Base-by-base conservation (phyloP, 2,797 vertebrate genomes). In the Hydrocynus forskahlii region DNA sequence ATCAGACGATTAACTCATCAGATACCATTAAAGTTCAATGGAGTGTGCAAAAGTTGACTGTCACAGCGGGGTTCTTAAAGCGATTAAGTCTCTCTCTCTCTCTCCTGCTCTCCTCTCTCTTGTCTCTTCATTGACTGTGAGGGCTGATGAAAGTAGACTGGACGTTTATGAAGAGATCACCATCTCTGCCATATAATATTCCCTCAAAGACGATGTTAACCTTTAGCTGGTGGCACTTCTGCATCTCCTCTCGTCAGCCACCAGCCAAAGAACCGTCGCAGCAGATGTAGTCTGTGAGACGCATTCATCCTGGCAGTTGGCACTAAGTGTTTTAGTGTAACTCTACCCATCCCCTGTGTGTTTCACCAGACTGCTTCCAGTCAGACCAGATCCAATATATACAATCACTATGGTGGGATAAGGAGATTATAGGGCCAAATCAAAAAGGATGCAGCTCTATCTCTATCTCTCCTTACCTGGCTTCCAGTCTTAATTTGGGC, bases 271-370 rank as follows among this genome's bases (percentile, higher is more conserved):
- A 68, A 66, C 82, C 84, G 79, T 89, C 79, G 79, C 69, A 23
- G 21, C 69, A 66, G 21, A 45, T 73, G 75, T 82, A 76, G 55
- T 57, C 68, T 21, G 21, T 82, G 85, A 92, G 92, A 91, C 87
- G 88, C 93, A 93, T 95, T 92, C 92, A 91, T 94, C 91, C 94
- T 87, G 88, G 88, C 89, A 90, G 80, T 88, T 88, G 90, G 89
- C 87, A 88, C 92, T 92, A 95, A 92, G 90, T 90, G 88, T 93
- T 95, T 94, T 92, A 92, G 87, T 92, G 92, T 92, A 93, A 90
- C 73, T 86, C 86, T 91, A 94, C 94, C 92, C 92, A 92, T 95
- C 91, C 93, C 89, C 86, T 63, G 63, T 87, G 89, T 90, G 87
- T 88, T 89, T 90, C 91, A 71, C 81, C 87, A 92, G 91, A 92